Percentiles rank a stretch among this genome's conserved stretches.
Evolutionary conservation across 2,113 vertebrate genomes (phyloP).

Genomic region (Miniopterus natalensis): DNA sequence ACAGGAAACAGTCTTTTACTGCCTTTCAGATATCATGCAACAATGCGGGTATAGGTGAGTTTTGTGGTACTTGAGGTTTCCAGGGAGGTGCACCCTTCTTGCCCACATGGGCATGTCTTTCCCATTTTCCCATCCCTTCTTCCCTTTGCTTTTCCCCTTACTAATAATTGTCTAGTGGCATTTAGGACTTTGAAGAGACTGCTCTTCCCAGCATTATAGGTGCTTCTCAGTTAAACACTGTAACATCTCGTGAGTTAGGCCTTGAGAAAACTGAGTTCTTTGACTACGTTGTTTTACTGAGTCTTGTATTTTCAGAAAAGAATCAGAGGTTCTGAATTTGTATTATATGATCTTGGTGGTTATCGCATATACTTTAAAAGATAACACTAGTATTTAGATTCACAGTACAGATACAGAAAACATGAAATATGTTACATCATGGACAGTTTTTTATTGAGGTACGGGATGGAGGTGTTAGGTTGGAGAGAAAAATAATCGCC

Average conservation of each 20-base stretch:
- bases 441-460: conserved; percentile 33
- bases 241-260: neutral
- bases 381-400: conserved; percentile 40
- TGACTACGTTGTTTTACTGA: conserved; percentile 7
- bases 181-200: conserved; percentile 27
- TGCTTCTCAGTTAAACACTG: conserved; percentile 22
- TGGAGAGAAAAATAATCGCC: neutral
- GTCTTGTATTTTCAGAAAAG: conserved; percentile 59
- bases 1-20: neutral
- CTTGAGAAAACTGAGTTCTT: conserved; percentile 38
- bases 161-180: conserved; percentile 2
- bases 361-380: conserved; percentile 19
- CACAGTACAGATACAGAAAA: conserved; percentile 57
- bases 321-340: conserved; percentile 44
- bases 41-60: neutral
- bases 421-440: neutral
- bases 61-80: neutral
- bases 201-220: conserved; percentile 22
- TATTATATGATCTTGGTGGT: neutral
- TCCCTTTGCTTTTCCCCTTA: neutral
- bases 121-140: neutral
- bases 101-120: neutral
- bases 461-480: neutral
- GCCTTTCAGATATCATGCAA: neutral
- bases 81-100: neutral